These are phyloP conservation scores for Nephila pilipes DNA, from an alignment of 1,140 invertebrate genomes.

Conservation along the genomic window DNA sequence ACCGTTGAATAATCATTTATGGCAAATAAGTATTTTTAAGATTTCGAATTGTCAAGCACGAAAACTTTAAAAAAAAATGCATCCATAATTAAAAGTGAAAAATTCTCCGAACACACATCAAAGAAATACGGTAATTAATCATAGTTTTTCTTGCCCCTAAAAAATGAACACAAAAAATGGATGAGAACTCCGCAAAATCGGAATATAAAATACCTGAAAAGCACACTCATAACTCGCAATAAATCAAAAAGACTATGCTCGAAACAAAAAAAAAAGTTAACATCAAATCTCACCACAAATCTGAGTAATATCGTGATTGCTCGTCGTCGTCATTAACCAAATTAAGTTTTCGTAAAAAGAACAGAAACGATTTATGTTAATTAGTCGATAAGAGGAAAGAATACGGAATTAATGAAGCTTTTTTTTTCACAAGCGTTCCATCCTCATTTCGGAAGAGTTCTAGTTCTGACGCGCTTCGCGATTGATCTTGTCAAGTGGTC, in stretches of 20 bases:
- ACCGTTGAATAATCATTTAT: not conserved
- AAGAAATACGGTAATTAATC: slow-evolving; percentile 18
- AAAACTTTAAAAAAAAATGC: not conserved
- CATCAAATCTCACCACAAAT: slow-evolving; percentile 45
- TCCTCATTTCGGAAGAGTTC: not conserved
- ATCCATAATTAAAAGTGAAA: slow-evolving; percentile 4
- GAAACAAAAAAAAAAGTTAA: not conserved
- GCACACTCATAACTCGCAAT: slow-evolving; percentile 19
- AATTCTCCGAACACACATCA: not conserved
- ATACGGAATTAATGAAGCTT: slow-evolving; percentile 49
- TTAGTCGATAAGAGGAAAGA: slow-evolving; percentile 50
- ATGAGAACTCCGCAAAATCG: not conserved
- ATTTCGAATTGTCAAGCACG: not conserved
- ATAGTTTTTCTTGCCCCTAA: not conserved
- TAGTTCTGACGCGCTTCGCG: not conserved
- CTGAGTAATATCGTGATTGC: slow-evolving; percentile 43
- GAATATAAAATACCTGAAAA: not conserved
- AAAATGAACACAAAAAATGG: not conserved
- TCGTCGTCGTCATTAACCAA: slow-evolving; percentile 57
- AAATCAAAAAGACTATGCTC: slow-evolving; percentile 43
- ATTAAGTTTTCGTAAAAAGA: slow-evolving; percentile 62
- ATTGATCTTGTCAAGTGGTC: slow-evolving; percentile 14
- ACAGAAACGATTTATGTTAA: slow-evolving; percentile 57
- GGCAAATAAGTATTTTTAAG: not conserved
- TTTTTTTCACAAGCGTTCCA: not conserved